Evolutionary conservation across 2,888 invertebrate species (phyloP), one percentile per base, ranked within the genome.

Genomic region (Polymixis flavicincta): DNA sequence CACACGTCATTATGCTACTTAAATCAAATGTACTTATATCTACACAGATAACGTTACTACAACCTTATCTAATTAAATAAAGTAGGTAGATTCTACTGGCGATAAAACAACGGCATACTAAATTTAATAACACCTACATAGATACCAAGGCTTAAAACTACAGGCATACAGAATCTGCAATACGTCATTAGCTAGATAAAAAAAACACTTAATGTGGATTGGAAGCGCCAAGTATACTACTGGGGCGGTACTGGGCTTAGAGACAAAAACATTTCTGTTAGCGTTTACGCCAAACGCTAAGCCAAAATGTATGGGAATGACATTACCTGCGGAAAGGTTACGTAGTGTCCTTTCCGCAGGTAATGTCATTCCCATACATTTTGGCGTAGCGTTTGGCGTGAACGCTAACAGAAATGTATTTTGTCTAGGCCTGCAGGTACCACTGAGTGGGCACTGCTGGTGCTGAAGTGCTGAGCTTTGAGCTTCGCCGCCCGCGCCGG

Each of bases 21-120:
- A 54, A 78, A 74, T 74, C n/a, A 69, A 71, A 75, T 70, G 48
- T 28, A 72, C 60, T 76, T 78, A 82, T 78, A 75, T 76, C 69
- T 69, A 76, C 64, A 75, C 37, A 76, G 79, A 83, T 87, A 85
- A 75, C 77, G 59, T 70, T 69, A 76, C 85, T 83, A 85, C 76
- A 73, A 73, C 77, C 70, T 72, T 84, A 86, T 84, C 85, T 78
- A 78, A 74, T 63, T 63, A 59, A 71, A 72, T 61, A 64, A 81
- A 73, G 63, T 84, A 78, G 32, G 71, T 74, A 78, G 54, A 71
- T 85, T 64, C 78, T 86, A 86, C 80, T 64, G 67, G 74, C 80
- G 82, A 85, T 69, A 81, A 68, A 55, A 50, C 67, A 77, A 70
- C 71, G 61, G 65, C 52, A 78, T 61, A 70, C 68, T 74, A 74